Percentiles rank a stretch among this genome's conserved stretches.
Evolutionary conservation across 2,113 vertebrate genomes (phyloP).

Genomic region (Platycercus adscitus): DNA sequence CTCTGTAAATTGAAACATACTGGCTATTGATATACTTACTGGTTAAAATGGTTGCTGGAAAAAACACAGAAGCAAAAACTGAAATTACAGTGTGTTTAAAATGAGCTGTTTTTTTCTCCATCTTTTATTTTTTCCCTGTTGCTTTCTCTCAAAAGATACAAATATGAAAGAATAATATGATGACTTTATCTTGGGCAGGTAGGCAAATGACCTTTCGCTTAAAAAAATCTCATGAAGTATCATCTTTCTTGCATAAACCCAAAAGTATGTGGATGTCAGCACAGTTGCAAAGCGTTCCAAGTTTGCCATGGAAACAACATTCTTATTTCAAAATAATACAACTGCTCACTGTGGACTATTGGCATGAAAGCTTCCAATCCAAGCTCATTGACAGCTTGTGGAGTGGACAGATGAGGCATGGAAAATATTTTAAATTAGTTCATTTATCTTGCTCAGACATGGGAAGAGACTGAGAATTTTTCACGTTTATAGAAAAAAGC

Average conservation of each 20-base stretch:
- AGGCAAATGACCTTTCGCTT: neutral
- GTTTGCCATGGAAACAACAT: conserved; percentile 53
- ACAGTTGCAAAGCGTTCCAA: neutral
- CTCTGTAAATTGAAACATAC: neutral
- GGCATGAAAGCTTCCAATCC: conserved; percentile 58
- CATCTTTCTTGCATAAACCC: conserved; percentile 23
- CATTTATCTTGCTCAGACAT: conserved; percentile 77
- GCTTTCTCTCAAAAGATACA: neutral
- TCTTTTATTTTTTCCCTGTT: neutral
- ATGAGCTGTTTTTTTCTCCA: neutral
- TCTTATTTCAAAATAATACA: conserved; percentile 59
- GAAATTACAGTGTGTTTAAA: neutral
- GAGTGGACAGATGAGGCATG: conserved; percentile 76
- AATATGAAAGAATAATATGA: neutral
- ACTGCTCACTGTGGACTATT: conserved; percentile 32
- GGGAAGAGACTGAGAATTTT: conserved; percentile 59
- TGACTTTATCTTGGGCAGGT: neutral
- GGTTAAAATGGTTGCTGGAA: neutral
- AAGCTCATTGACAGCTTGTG: conserved; percentile 70
- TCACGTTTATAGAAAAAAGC: conserved; percentile 20
- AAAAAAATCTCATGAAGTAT: neutral
- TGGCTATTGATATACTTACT: neutral
- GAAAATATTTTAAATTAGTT: conserved; percentile 80
- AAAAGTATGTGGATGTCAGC: conserved; percentile 27
- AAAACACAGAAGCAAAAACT: neutral